phyloP scores from a whole-genome alignment of 2,113 vertebrate species.

The Cheirogaleus medius region DNA sequence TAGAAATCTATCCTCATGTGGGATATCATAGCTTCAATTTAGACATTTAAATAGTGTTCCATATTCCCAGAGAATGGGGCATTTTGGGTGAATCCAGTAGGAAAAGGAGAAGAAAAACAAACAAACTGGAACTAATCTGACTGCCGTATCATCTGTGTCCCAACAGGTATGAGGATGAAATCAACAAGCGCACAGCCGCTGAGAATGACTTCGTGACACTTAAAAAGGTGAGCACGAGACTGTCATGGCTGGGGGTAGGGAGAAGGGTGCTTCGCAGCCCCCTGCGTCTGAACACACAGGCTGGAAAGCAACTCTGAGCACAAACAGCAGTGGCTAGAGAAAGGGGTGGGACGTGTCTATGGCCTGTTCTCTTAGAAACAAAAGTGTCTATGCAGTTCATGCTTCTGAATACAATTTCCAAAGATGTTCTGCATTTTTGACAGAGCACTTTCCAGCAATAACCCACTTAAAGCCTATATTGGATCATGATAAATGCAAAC shows the following conservation, averaged over 20 bases:
- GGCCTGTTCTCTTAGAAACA: background rate
- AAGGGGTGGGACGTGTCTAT: rapidly evolving
- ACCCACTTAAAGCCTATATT: background rate
- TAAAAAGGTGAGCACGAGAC: constrained; percentile 87
- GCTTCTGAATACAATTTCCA: background rate
- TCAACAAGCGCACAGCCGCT: constrained; percentile 88
- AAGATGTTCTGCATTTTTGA: background rate
- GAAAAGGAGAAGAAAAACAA: background rate
- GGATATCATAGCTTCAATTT: background rate
- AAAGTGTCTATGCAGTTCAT: background rate
- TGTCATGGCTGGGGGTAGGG: background rate
- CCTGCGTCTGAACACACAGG: background rate
- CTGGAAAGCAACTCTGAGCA: background rate
- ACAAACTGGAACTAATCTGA: background rate
- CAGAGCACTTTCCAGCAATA: background rate
- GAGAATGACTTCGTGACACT: constrained; percentile 92
- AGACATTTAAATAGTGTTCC: background rate
- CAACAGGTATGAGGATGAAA: constrained; percentile 91
- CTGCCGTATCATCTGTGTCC: background rate
- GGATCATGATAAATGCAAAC: background rate
- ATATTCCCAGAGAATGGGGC: background rate
- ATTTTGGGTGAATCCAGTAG: background rate
- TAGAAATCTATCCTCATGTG: background rate
- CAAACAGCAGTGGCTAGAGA: background rate
- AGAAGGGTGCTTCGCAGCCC: background rate